phyloP scores from a whole-genome alignment of 2,797 vertebrate genomes.

The Tarsius wallacei region DNA sequence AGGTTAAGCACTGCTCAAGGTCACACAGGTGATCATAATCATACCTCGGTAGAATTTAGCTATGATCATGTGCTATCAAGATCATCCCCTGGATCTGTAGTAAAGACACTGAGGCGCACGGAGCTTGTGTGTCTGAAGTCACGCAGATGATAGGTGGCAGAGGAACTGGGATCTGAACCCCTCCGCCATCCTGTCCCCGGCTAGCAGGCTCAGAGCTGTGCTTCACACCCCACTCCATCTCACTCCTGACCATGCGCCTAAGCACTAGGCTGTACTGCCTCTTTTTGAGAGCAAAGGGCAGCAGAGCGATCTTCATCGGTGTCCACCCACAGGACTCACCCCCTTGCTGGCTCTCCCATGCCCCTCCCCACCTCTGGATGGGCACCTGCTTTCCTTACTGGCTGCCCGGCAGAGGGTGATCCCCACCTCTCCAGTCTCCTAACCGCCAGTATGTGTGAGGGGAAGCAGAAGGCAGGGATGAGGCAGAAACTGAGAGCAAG shows the following conservation, averaged over 20 bases:
- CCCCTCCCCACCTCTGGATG: not conserved
- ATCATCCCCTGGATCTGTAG: not conserved
- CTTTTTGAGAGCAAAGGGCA: not conserved
- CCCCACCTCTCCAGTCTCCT: slow-evolving; percentile 62
- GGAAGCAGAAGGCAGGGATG: slow-evolving; percentile 50
- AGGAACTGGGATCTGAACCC: not conserved
- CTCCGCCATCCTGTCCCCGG: not conserved
- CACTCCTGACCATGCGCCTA: not conserved
- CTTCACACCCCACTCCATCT: not conserved
- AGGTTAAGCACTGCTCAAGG: not conserved
- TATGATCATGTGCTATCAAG: not conserved
- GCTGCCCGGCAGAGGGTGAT: slow-evolving; percentile 19
- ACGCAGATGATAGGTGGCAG: not conserved
- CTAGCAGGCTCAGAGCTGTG: not conserved
- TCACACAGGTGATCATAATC: not conserved
- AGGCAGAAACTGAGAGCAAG: not conserved
- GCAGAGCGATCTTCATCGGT: too few relatives aligned
- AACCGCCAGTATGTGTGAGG: slow-evolving; percentile 5
- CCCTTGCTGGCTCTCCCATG: not conserved
- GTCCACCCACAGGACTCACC: not conserved
- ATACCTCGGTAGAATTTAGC: not conserved
- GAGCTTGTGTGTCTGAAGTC: not conserved
- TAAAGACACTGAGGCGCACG: not conserved
- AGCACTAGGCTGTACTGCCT: not conserved
- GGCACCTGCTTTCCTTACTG: not conserved